Base-by-base conservation (phyloP, 1,140 invertebrate genomes). In the Mamestra configurata region DNA sequence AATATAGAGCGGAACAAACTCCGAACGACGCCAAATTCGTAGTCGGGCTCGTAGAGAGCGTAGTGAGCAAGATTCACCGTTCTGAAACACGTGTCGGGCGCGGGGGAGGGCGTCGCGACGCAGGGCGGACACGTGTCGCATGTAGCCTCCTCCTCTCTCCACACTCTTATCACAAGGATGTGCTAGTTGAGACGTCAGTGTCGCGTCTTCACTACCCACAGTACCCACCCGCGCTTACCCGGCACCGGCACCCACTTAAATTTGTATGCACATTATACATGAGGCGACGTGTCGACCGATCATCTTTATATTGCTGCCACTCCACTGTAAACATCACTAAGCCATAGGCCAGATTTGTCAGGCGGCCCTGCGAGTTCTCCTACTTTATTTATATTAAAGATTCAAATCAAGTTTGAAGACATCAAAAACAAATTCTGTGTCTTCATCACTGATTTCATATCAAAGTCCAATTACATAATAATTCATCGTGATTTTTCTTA, bases 181-280 rank as follows among this genome's bases (percentile, higher is more conserved):
- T 83, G 83, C 84, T 82, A 83, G 46, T 43, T 46, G 78, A 53
- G 70, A 79, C 64, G 84, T 87, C 83, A 82, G 82, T 75, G 77
- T 84, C 79, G 81, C 61, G 77, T 61, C 80, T 82, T 76, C 35
- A 53, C 57, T 83, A 79, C 64, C 79, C 77, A 75, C 35, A 53
- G 51, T 83, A 79, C 64, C 79, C 77, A 75, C 80, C 82, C 81
- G 61, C 81, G 22, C 66, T 24, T 27, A 79, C 77, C 78, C 53
- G n/a, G n/a, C n/a, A n/a, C n/a, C 82, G 70, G 85, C 88, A 81
- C 88, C 88, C 87, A 86, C 86, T 89, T 87, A 87, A 88, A 93
- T 93, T 92, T 92, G 90, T 93, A 94, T 94, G 92, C 90, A 93
- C 92, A 94, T 94, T 88, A 93, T 89, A 92, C 89, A 94, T 93